These are phyloP conservation scores for Drosophila pruinosa DNA, from an alignment of 1,140 invertebrate species.

Conservation along the genomic window DNA sequence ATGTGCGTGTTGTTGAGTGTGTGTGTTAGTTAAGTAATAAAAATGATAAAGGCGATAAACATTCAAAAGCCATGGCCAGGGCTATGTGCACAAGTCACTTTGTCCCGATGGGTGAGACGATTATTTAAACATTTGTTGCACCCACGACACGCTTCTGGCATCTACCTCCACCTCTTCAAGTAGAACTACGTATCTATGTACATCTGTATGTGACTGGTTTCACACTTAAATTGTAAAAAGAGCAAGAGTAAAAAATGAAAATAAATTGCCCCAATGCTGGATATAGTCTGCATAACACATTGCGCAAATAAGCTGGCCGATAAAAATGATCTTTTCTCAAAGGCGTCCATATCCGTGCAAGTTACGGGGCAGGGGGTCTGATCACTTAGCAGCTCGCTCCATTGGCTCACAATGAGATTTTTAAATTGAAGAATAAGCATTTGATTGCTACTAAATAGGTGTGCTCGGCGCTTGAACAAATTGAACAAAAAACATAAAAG, in stretches of 20 bases:
- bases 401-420: slow-evolving; percentile 62
- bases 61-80: slow-evolving; percentile 45
- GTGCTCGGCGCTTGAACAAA: slow-evolving; percentile 17
- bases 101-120: slow-evolving; percentile 28
- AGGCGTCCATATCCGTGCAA: not conserved
- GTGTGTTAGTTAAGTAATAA: slow-evolving; percentile 55
- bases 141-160: slow-evolving; percentile 9
- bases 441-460: slow-evolving; percentile 44
- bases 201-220: slow-evolving; percentile 10
- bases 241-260: not conserved
- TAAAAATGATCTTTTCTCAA: slow-evolving; percentile 34
- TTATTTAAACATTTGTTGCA: slow-evolving; percentile 50
- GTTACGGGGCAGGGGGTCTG: slow-evolving; percentile 23
- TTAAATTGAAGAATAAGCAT: slow-evolving; percentile 74
- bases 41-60: slow-evolving; percentile 74
- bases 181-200: no score
- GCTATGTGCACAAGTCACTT: slow-evolving; percentile 40
- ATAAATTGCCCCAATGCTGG: slow-evolving; percentile 10
- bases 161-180: slow-evolving; percentile 4
- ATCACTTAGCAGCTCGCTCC: slow-evolving; percentile 67
- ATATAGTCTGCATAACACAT: slow-evolving; percentile 23
- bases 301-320: slow-evolving; percentile 24
- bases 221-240: slow-evolving; percentile 28
- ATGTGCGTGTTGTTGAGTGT: slow-evolving; percentile 30
- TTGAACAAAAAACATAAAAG: not conserved